Base-by-base conservation (phyloP, 2,797 vertebrate genomes). In the Danionella dracula region DNA sequence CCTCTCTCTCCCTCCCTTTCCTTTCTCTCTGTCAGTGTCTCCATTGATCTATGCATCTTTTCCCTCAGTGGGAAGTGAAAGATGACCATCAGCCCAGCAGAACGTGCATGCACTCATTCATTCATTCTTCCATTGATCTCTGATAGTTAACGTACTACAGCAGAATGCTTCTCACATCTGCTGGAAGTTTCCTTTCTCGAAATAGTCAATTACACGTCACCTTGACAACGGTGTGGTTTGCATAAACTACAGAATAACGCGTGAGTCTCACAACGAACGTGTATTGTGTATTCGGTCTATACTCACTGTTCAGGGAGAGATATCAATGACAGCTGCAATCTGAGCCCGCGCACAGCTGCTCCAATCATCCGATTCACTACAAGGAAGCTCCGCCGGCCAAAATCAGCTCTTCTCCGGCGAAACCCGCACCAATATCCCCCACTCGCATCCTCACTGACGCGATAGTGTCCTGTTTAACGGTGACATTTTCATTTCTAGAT, bases 261-360 rank as follows among this genome's bases (percentile, higher is more conserved):
- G 20, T 1, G n/a, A 16, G 29, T 41, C 13, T 8, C 27, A 38
- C 40, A 29, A 31, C 10, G 10, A 45, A 11, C 8, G 1, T 27
- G 29, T 68, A 72, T 68, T 53, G 76, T 81, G 85, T 83, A 84
- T 78, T 87, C 84, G 40, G 32, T 78, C 45, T 75, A 77, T 54
- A 81, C 80, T 83, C 76, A 77, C 78, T 85, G 81, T 83, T 85
- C 72, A 74, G 84, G 86, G 70, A 77, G 86, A 87, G 78, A 79
- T 78, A 90, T 93, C 89, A 88, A 69, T 85, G 90, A 85, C 90
- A 84, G 77, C 89, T 83, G 92, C 91, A 87, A 90, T 85, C 82
- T 76, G 77, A 38, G 78, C 61, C 15, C 57, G 88, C 90, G 84
- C 84, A 76, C 81, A 82, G 81, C 84, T 84, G 84, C 79, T 70